phyloP scores from a whole-genome alignment of 2,888 invertebrate species.

The Hydroisotoma schaefferi region DNA sequence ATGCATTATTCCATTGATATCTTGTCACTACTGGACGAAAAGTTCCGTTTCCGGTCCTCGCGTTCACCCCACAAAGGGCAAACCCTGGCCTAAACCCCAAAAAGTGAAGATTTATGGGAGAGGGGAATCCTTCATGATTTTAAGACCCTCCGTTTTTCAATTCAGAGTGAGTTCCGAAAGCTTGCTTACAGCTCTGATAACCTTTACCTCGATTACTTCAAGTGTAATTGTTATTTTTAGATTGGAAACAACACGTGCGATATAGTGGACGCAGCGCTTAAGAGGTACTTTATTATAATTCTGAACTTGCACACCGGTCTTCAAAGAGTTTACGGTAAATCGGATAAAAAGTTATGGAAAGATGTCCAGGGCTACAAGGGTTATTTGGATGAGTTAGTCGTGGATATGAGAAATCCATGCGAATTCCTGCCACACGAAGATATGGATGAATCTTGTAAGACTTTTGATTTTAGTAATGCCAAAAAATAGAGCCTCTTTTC shows the following conservation, averaged over 20 bases:
- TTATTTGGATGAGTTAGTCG: constrained; percentile 56
- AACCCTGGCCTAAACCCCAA: constrained; percentile 67
- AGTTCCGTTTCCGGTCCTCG: constrained; percentile 45
- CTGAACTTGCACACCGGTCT: constrained; percentile 40
- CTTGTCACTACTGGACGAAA: too few species aligned
- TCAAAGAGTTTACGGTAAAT: neutral
- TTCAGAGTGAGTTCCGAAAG: constrained; percentile 48
- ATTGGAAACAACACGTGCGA: constrained; percentile 56
- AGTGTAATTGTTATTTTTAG: constrained; percentile 49
- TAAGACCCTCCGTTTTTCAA: constrained; percentile 55
- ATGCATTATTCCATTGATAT: too few species aligned
- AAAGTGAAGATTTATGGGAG: constrained; percentile 51
- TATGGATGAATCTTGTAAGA: constrained; percentile 76
- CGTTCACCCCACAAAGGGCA: constrained; percentile 60
- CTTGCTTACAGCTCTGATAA: too few species aligned
- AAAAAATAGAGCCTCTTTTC: neutral
- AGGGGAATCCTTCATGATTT: constrained; percentile 53
- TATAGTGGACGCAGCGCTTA: constrained; percentile 58
- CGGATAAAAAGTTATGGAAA: neutral
- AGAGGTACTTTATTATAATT: constrained; percentile 57
- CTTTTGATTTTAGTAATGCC: constrained; percentile 2
- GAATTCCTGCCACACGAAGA: constrained; percentile 63
- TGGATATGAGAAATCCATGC: constrained; percentile 62
- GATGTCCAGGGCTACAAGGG: constrained; percentile 50
- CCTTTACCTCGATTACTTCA: neutral